Conservation (phyloP, 2,113 vertebrate genomes). For the Rallus limicola region DNA sequence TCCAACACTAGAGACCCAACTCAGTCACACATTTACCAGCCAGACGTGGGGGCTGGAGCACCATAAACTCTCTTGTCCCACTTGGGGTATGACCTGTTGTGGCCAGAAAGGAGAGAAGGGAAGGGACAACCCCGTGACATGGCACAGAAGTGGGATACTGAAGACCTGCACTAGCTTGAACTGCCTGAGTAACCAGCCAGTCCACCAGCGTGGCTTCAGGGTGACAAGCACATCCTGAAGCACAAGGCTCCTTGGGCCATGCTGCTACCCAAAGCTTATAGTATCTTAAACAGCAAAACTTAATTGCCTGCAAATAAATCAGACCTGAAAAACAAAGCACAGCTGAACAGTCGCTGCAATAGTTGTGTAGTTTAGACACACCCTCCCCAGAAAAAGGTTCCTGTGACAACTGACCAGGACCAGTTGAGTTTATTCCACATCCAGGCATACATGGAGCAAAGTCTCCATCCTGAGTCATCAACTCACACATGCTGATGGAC, state of each 20-base stretch:
- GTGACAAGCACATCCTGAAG: neutral
- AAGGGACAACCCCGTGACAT: neutral
- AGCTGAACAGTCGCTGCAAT: neutral
- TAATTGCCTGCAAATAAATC: neutral
- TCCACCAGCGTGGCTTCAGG: neutral
- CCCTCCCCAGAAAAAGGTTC: neutral
- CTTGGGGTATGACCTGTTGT: neutral
- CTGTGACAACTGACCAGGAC: neutral
- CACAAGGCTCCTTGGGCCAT: neutral
- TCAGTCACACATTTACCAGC: neutral
- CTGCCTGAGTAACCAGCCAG: neutral
- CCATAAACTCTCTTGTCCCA: neutral
- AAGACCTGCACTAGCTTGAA: neutral
- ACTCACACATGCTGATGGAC: neutral
- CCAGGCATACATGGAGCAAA: neutral
- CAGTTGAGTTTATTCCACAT: neutral
- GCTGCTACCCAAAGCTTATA: neutral
- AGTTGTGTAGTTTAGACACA: neutral
- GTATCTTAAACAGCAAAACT: neutral
- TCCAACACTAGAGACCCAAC: neutral
- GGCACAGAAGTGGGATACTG: neutral
- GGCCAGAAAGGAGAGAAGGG: neutral
- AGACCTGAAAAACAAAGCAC: neutral
- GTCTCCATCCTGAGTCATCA: neutral
- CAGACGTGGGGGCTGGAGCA: neutral